Evolutionary conservation across 2,797 vertebrate species (phyloP), one percentile per base, ranked within the genome.

Genomic region (Pagetopsis macropterus): DNA sequence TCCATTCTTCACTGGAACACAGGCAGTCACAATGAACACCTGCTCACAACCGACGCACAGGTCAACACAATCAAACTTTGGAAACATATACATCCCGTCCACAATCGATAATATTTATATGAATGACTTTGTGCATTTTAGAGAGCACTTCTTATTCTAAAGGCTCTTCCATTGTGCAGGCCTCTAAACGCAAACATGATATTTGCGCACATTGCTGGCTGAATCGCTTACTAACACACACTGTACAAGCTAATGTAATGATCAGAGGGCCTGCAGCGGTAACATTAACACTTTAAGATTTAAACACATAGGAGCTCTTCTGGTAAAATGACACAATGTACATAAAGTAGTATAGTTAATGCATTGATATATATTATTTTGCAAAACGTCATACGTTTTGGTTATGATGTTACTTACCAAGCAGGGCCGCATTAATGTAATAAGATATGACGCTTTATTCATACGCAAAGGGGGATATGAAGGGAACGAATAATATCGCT

Each of bases 1-100:
- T 95, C 95, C 95, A 95, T 95, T n/a, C 56, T 75, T 41, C 11
- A 49, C 84, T 83, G 81, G 6, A 82, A 59, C 1, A 40, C 15
- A 4, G 31, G 68, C 15, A 49, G 1, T 2, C 31, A 58, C 4
- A 40, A 1, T 76, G 17, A 83, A 31, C 19, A 54, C 1, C 10
- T 21, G 11, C 17, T 61, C 41, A 49, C 0, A 31, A 51, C 9
- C 17, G 43, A 45, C 45, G 52, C 33, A 37, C 33, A 37, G 33
- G 33, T 37, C 33, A 37, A 37, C 33, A 37, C 33, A 37, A 37
- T 37, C 37, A 5, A 58, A 46, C 33, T 33, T 33, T 23, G 13
- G 1, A 17, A n/a, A 27, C 14, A 41, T 21, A 5, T 21, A 33
- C 14, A 19, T 51, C 37, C 0, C 21, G 19, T 19, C 37, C 17